Evolutionary conservation across 1,140 invertebrate genomes (phyloP).

Genomic region (Drosophila subpulchrella): DNA sequence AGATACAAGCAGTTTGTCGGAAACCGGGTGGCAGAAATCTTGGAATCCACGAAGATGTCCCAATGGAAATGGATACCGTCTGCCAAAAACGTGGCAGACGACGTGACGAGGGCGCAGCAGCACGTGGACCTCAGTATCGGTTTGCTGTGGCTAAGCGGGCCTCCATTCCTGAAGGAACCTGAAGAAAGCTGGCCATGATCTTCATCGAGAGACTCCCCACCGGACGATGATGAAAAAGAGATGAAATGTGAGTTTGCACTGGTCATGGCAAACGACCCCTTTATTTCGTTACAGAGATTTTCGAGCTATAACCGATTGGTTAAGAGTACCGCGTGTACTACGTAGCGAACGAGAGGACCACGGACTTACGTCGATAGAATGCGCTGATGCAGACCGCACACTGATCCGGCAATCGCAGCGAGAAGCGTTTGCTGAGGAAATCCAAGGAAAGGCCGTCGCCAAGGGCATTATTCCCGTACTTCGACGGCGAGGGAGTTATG

Average conservation of each 20-base stretch:
- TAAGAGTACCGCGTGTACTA: too few relatives aligned
- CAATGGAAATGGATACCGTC: slow-evolving; percentile 12
- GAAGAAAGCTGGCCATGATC: too few relatives aligned
- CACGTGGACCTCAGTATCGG: not conserved
- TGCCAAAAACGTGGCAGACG: not conserved
- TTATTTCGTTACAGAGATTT: not conserved
- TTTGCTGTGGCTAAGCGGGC: not conserved
- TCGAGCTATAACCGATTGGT: not conserved
- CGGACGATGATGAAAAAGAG: not conserved
- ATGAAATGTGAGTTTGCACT: not conserved
- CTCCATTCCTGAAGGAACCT: not conserved
- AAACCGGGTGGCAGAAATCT: slow-evolving; percentile 53
- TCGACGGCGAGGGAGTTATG: not conserved
- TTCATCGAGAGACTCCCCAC: too few relatives aligned
- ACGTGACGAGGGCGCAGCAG: not conserved
- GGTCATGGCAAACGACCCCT: too few relatives aligned
- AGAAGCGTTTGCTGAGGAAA: not conserved
- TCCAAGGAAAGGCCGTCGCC: too few relatives aligned
- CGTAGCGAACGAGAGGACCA: not conserved
- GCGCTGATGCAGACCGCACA: not conserved
- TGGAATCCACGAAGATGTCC: slow-evolving; percentile 29
- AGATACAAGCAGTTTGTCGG: slow-evolving; percentile 52
- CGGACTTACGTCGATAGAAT: not conserved
- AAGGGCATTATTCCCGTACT: not conserved
- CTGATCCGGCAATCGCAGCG: not conserved